Conservation (phyloP, 2,797 vertebrate species). For the Carduelis carduelis region DNA sequence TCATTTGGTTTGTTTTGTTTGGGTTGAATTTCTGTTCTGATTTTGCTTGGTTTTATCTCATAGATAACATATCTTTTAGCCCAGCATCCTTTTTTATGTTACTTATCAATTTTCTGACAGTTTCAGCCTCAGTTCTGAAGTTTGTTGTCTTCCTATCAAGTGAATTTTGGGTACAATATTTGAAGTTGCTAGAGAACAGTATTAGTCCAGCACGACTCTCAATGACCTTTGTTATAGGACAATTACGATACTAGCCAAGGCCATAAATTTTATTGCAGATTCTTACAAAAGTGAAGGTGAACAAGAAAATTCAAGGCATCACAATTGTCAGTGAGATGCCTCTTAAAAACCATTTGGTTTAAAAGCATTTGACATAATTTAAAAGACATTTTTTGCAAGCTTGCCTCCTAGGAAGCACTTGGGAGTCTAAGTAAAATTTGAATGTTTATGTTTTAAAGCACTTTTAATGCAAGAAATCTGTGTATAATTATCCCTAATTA, state of each 20-base stretch:
- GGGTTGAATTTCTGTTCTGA: neutral
- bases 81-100: neutral
- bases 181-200: neutral
- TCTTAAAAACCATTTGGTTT: slow-evolving; percentile 15
- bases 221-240: neutral
- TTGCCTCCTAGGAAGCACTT: slow-evolving; percentile 47
- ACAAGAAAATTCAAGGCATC: neutral
- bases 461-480: slow-evolving; percentile 65
- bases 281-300: neutral
- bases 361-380: neutral
- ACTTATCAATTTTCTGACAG: neutral
- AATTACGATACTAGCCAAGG: neutral
- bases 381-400: slow-evolving; percentile 23
- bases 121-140: neutral
- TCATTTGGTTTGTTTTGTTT: neutral
- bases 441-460: slow-evolving; percentile 69
- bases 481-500: slow-evolving; percentile 61
- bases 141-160: neutral
- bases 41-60: neutral
- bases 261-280: neutral
- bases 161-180: neutral
- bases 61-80: neutral
- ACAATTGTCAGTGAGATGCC: neutral
- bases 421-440: slow-evolving; percentile 48
- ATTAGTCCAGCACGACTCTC: neutral